Conservation (phyloP, 2,888 invertebrate genomes). For the Tuberolachnus salignus region DNA sequence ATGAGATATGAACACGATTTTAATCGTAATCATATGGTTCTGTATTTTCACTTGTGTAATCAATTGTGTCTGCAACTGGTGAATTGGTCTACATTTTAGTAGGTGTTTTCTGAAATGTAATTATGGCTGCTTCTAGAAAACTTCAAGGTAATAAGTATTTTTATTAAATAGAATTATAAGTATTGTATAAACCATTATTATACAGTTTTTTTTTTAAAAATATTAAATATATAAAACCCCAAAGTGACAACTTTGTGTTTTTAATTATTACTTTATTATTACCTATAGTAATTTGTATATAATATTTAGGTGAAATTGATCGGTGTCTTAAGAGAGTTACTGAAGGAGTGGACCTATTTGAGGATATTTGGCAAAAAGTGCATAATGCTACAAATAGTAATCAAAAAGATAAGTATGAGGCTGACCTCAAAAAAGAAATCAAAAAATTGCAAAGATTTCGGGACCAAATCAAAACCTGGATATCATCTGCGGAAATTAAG, state of each 20-base stretch:
- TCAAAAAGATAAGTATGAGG: conserved; percentile 99
- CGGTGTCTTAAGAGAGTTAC: conserved; percentile 99
- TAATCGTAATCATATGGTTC: too few species aligned
- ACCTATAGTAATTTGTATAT: not conserved
- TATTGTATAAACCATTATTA: not conserved
- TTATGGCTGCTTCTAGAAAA: conserved; percentile 99
- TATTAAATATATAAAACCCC: too few species aligned
- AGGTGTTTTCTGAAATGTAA: conserved; percentile 91
- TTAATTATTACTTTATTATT: not conserved
- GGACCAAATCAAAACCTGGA: conserved; percentile 99
- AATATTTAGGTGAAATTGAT: conserved; percentile 92
- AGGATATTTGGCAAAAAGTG: conserved; percentile 99
- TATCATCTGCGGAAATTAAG: conserved; percentile 99
- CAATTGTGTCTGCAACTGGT: too few species aligned
- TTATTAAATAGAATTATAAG: too few species aligned
- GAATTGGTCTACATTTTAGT: too few species aligned
- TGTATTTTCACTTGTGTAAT: too few species aligned
- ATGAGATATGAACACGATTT: too few species aligned
- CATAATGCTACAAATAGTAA: conserved; percentile 99
- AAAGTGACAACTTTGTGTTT: too few species aligned
- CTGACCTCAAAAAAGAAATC: conserved; percentile 99
- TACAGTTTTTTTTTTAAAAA: not conserved
- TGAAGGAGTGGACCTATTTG: conserved; percentile 98
- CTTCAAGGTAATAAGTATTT: conserved; percentile 99
- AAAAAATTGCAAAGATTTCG: conserved; percentile 99